Evolutionary conservation across 2,113 vertebrate species (phyloP).

Genomic region (Sinocyclocheilus maitianheensis): DNA sequence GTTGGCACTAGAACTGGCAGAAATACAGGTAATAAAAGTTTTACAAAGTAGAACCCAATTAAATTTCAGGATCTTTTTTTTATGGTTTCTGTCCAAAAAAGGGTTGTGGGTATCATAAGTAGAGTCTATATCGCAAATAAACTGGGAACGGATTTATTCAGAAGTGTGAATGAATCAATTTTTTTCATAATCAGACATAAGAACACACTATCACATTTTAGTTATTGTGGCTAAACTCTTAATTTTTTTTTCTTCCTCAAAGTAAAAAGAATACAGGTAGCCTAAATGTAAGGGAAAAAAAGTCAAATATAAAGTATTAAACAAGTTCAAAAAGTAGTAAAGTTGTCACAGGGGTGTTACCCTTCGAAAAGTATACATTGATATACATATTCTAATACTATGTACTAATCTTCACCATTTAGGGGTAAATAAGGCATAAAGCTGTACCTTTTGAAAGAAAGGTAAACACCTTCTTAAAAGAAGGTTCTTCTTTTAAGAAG

Average conservation of each 20-base stretch:
- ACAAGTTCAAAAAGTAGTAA: too few species aligned
- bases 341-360: too few species aligned
- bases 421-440: background rate
- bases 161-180: background rate
- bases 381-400: background rate
- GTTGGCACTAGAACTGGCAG: slow-evolving; percentile 36
- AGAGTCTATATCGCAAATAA: background rate
- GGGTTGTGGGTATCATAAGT: background rate
- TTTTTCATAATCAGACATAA: background rate
- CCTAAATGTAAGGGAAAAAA: too few species aligned
- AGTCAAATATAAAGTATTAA: too few species aligned
- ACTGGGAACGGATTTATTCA: background rate
- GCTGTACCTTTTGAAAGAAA: too few species aligned
- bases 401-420: background rate
- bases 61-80: background rate
- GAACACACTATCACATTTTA: background rate
- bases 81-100: background rate
- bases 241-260: background rate
- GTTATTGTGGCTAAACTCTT: background rate
- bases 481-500: too few species aligned
- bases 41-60: background rate
- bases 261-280: background rate
- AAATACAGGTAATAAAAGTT: background rate
- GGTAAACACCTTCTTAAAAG: too few species aligned
- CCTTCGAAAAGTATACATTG: background rate